Percentiles rank a stretch among this genome's conserved stretches.
Evolutionary conservation across 2,113 vertebrate species (phyloP).

Genomic region (Stegostoma tigrinum): DNA sequence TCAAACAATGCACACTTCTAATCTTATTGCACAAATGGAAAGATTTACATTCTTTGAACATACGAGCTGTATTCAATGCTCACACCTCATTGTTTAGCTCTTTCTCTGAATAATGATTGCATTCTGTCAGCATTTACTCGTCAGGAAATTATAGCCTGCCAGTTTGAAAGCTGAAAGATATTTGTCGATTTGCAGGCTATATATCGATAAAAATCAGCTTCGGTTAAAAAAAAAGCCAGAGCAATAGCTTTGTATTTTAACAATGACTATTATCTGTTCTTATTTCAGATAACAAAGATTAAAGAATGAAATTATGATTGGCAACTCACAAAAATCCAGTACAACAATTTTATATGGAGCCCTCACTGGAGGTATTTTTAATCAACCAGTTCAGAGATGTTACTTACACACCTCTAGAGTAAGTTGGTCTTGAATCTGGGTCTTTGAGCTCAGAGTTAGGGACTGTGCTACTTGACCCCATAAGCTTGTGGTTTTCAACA

Average conservation of each 20-base stretch:
- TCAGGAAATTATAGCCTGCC: neutral
- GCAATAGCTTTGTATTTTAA: neutral
- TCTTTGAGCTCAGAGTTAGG: too few species aligned
- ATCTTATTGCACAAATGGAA: neutral
- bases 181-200: neutral
- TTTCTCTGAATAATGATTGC: neutral
- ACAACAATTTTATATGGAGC: neutral
- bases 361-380: neutral
- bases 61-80: neutral
- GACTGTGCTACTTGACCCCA: neutral
- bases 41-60: neutral
- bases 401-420: too few species aligned
- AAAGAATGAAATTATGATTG: neutral
- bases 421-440: too few species aligned
- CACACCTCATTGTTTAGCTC: neutral
- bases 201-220: neutral
- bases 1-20: neutral
- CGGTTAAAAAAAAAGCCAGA: neutral
- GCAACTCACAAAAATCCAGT: neutral
- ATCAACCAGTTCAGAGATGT: too few species aligned
- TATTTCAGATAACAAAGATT: neutral
- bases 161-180: neutral
- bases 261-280: neutral
- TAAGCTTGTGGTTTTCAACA: neutral
- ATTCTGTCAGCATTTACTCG: neutral